Conservation (phyloP, 1,140 invertebrate genomes). For the Neodiprion pinetum region DNA sequence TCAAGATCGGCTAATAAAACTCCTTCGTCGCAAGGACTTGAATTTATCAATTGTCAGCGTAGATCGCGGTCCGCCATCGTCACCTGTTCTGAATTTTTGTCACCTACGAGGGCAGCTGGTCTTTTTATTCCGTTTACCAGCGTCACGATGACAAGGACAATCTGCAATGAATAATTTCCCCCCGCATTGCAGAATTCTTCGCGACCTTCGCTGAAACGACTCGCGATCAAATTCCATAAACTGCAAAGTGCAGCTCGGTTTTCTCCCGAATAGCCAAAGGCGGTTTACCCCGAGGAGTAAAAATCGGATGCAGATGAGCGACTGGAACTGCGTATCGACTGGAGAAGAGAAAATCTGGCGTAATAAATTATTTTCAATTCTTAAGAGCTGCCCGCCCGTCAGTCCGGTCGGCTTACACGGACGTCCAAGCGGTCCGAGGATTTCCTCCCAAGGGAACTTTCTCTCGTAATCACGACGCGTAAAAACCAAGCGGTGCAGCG, state of each 20-base stretch:
- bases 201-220: too few relatives aligned
- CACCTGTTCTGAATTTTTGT: background rate
- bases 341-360: background rate
- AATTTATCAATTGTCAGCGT: too few relatives aligned
- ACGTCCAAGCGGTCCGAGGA: too few relatives aligned
- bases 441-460: background rate
- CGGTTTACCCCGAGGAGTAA: background rate
- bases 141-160: too few relatives aligned
- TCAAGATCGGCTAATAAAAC: too few relatives aligned
- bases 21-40: too few relatives aligned
- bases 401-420: background rate
- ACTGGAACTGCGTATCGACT: background rate
- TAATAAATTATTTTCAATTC: conserved; percentile 8
- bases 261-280: background rate
- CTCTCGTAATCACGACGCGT: background rate
- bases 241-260: background rate
- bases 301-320: background rate
- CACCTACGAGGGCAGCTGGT: too few relatives aligned
- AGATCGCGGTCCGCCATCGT: background rate
- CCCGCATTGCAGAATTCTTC: too few relatives aligned
- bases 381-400: background rate
- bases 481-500: too few relatives aligned
- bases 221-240: too few relatives aligned
- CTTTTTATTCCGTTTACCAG: too few relatives aligned
- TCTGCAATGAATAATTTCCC: too few relatives aligned